Evolutionary conservation across 30 jellyfish, hydroid and myxozoan species (phyloP), one percentile per base, ranked within the genome.

Genomic region (Sanderia malayensis): DNA sequence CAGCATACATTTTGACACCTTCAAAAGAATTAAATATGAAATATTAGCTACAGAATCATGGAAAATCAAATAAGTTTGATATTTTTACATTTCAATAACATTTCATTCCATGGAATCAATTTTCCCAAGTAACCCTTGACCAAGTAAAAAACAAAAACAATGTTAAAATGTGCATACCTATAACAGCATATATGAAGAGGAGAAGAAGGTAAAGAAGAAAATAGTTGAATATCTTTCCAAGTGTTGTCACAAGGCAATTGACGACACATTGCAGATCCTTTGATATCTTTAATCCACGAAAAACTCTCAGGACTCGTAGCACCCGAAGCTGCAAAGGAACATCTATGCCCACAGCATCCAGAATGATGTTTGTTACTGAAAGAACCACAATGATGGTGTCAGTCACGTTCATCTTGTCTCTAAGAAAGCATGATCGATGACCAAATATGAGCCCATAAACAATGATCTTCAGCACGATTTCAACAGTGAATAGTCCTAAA

Each of bases 401-500:
- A 15, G 82, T 61, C 22, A 74, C 86, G 73, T 89, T 89, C 77
- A 81, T 63, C 37, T 81, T 81, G 46, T 75, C 86, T 1, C 97
- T 83, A 26, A 89, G 61, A 67, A 49, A 89, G 46, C 97, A 89
- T 34, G 60, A 61, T 37, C 52, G 76, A 65, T 89, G 93, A 3
- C 95, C 97, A 19, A 74, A 31, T 1, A 74, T 61, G 55, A 89
- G 46, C 6, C 97, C 97, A 75, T 34, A 82, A 34, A 95, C 93
- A 1, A 89, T 76, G 25, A 74, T 58, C 53, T 89, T 89, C 53
- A 89, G 33, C 4, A 89, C 26, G 76, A 89, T 76, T 67, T 89
- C 97, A 15, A 78, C 46, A 46, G 68, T 19, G 76, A 89, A 89
- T 28, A 89, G 18, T 2, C 94, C 97, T 89, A 81, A 4, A 76